Evolutionary conservation across 1,140 invertebrate genomes (phyloP), one percentile per base, ranked within the genome.

Genomic region (Aphaenogaster floridana): DNA sequence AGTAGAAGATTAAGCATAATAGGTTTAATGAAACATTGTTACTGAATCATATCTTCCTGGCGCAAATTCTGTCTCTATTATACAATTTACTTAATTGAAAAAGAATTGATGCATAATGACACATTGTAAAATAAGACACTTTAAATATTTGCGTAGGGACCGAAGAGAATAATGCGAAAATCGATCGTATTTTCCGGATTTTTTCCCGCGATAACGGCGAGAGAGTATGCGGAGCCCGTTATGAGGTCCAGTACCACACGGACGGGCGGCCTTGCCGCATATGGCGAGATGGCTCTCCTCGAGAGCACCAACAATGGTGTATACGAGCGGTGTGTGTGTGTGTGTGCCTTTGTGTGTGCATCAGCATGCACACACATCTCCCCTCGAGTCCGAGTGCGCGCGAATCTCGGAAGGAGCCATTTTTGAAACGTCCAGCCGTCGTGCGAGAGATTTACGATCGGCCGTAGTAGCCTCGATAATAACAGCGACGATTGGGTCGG

Each of bases 221-320:
- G 71, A 72, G 57, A 61, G 57, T 71, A 83, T 90, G 86, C 79
- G 85, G 88, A 81, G 90, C 86, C 88, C 89, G 90, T 92, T 92
- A 92, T 84, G 90, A 90, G 91, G 79, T 84, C 90, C 89, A 90
- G 92, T 92, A 89, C 86, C 87, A 89, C 88, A 92, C 87, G 90
- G 85, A 92, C 86, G 85, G 76, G 72, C 92, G 93, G 89, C 94
- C 94, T 94, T 94, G 94, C 94, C 94, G 88, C 88, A 92, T 94
- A 94, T 94, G 93, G 93, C 76, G 85, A 94, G 91, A 94, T 92
- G 80, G 87, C 89, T 93, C 92, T 93, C 87, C 78, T 91, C 83
- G 76, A 76, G 83, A 88, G 86, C 78, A 90, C 42, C 71, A 84
- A 90, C 88, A 90, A 90, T 84, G 45, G 72, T 71, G 36, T 74